Evolutionary conservation across 2,113 vertebrate species (phyloP).

Genomic region (Raphicerus campestris): DNA sequence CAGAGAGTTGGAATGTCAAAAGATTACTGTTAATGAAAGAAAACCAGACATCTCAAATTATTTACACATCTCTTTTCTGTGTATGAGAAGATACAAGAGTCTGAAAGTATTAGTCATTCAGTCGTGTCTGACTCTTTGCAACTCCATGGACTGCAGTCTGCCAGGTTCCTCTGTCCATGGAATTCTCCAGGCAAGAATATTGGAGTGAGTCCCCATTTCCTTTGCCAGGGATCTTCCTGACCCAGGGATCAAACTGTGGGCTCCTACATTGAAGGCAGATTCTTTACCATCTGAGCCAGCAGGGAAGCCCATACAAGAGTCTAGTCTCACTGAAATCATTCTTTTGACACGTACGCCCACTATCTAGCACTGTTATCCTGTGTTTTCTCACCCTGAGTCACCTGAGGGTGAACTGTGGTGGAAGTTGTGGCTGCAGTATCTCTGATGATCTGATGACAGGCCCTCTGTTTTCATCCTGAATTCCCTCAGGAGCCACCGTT

Average conservation of each 20-base stretch:
- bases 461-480: neutral
- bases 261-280: neutral
- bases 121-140: neutral
- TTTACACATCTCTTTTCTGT: neutral
- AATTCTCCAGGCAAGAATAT: neutral
- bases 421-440: neutral
- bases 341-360: neutral
- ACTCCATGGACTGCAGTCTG: neutral
- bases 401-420: neutral
- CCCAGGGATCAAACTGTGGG: fast-evolving
- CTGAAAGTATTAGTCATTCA: neutral
- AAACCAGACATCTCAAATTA: neutral
- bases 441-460: neutral
- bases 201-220: neutral
- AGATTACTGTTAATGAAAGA: neutral
- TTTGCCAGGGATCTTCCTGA: neutral
- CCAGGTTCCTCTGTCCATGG: neutral
- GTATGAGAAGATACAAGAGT: neutral
- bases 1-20: neutral
- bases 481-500: neutral
- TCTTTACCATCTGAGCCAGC: neutral
- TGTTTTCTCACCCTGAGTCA: neutral
- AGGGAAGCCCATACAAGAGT: neutral
- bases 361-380: neutral
- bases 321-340: neutral